phyloP scores from a whole-genome alignment of 2,113 vertebrate genomes.

The Pseudolaguvia tuberculata region DNA sequence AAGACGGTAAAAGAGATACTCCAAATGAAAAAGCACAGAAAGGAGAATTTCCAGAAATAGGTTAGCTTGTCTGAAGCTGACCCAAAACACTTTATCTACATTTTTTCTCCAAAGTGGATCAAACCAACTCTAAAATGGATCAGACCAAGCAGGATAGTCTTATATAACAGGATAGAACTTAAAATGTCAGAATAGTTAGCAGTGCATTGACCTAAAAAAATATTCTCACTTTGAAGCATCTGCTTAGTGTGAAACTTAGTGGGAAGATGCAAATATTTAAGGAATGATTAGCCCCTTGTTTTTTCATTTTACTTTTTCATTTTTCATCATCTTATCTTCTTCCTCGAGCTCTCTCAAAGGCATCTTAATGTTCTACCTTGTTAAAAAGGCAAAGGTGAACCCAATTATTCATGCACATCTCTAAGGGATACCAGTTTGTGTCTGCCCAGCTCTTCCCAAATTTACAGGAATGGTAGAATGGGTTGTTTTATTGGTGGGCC shows the following conservation, averaged over 20 bases:
- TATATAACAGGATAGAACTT: no score
- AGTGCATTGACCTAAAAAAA: background rate
- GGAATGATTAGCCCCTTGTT: background rate
- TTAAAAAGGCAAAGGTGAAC: constrained; percentile 1
- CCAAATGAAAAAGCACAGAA: background rate
- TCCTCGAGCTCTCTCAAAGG: constrained; percentile 39
- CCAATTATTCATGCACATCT: constrained; percentile 10
- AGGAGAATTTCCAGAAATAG: constrained; percentile 25
- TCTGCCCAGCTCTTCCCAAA: constrained; percentile 16
- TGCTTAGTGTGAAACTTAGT: no score
- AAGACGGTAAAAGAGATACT: background rate
- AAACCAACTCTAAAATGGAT: constrained; percentile 32
- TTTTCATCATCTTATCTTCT: constrained; percentile 37
- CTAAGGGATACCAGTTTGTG: constrained; percentile 8
- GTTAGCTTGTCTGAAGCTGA: constrained; percentile 41
- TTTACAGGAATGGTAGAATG: constrained; percentile 53
- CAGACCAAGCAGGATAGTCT: constrained; percentile 59
- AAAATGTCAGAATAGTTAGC: constrained; percentile 54
- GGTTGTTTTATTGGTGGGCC: no score
- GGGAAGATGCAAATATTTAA: constrained; percentile 12
- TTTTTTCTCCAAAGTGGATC: constrained; percentile 3
- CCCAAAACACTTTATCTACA: constrained; percentile 32
- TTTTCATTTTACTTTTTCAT: constrained; percentile 35
- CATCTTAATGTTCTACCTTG: constrained; percentile 45
- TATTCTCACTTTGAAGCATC: background rate